Percentiles rank a stretch among this genome's conserved stretches.
phyloP scores from a whole-genome alignment of 2,797 vertebrate genomes.

The Antrozous pallidus region DNA sequence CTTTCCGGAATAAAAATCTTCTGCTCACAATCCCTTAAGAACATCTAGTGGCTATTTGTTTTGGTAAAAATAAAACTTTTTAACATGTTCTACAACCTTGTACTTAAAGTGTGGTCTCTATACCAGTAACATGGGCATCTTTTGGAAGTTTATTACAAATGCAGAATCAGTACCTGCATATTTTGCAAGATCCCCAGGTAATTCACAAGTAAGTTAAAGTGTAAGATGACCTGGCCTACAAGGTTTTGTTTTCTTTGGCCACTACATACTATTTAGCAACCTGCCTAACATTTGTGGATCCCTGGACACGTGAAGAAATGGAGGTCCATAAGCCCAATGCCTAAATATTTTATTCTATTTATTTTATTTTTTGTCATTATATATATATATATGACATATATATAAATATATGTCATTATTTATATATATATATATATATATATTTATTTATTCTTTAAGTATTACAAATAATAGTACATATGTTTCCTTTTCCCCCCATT shows the following conservation, averaged over 20 bases:
- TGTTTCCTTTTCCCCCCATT: too few species aligned
- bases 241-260: neutral
- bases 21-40: conserved; percentile 35
- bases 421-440: too few species aligned
- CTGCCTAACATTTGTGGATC: neutral
- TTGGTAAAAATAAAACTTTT: neutral
- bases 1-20: conserved; percentile 39
- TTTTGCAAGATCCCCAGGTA: neutral
- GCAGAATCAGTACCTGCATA: neutral
- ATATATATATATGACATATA: too few species aligned
- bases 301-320: neutral
- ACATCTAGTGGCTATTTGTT: neutral
- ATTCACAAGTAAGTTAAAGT: neutral
- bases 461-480: too few species aligned
- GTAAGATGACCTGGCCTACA: neutral
- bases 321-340: neutral
- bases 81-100: neutral
- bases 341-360: conserved; percentile 35
- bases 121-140: neutral
- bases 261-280: neutral
- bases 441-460: too few species aligned
- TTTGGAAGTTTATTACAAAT: too few species aligned
- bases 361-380: too few species aligned
- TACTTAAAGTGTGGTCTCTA: neutral
- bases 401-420: too few species aligned